A percentile compares a stretch with the other conserved stretches of the same genome.
Evolutionary conservation across 1,140 invertebrate genomes (phyloP).

Genomic region (Hormaphis cornu): DNA sequence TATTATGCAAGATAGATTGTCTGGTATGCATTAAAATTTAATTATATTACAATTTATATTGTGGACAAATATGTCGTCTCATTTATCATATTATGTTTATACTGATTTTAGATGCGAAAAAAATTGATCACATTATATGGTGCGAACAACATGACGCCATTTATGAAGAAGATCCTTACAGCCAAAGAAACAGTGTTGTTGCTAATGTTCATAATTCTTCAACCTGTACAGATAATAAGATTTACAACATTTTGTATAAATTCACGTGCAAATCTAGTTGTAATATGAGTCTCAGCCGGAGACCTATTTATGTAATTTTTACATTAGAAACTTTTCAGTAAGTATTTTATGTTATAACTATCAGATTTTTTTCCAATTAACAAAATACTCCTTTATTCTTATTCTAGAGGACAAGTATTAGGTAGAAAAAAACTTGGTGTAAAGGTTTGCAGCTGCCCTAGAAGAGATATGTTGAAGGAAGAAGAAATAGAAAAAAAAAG

Average conservation of each 20-base stretch:
- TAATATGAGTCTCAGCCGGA: constrained; percentile 63
- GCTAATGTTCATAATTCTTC: not conserved
- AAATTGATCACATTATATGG: constrained; percentile 47
- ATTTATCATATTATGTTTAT: not conserved
- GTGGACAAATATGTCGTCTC: not conserved
- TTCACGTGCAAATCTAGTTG: constrained; percentile 77
- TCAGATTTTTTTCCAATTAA: not conserved
- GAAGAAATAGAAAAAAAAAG: constrained; percentile 42
- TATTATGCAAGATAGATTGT: constrained; percentile 27
- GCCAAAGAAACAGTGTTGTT: constrained; percentile 44
- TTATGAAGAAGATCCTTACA: constrained; percentile 46
- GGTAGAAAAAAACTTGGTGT: constrained; percentile 58
- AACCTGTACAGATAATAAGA: constrained; percentile 4
- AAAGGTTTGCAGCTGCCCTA: constrained; percentile 72
- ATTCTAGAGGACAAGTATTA: constrained; percentile 48
- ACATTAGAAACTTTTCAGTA: constrained; percentile 56
- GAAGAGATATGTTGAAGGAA: constrained; percentile 63
- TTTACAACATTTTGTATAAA: constrained; percentile 51
- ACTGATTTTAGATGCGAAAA: constrained; percentile 12
- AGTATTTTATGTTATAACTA: constrained; percentile 34
- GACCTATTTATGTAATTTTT: constrained; percentile 64
- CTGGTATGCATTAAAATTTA: not conserved
- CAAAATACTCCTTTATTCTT: constrained; percentile 33
- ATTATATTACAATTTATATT: not conserved
- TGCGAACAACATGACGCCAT: constrained; percentile 46